These are phyloP conservation scores for Amblyraja radiata DNA, from an alignment of 2,797 vertebrate species.

Conservation along the genomic window DNA sequence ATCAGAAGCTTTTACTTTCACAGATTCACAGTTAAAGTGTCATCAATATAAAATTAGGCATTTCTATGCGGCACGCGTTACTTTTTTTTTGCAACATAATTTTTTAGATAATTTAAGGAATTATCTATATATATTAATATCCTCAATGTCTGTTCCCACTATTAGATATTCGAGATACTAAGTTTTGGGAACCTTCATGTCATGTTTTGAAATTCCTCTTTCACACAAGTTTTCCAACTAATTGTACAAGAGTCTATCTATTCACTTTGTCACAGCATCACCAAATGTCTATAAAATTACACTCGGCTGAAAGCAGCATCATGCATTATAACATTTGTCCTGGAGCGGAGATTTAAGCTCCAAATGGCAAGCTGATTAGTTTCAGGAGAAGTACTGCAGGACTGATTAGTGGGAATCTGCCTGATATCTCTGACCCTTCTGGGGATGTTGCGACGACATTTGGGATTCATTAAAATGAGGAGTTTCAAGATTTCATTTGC, in stretches of 20 bases:
- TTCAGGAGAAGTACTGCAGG: background rate
- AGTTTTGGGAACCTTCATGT: background rate
- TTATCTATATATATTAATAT: background rate
- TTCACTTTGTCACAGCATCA: background rate
- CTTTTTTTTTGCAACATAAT: background rate
- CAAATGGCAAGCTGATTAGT: background rate
- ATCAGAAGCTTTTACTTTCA: background rate
- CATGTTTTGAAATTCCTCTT: background rate
- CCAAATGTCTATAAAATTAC: background rate
- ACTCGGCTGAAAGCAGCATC: background rate
- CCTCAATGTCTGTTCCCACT: background rate
- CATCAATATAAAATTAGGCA: background rate
- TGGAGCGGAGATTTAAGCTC: background rate
- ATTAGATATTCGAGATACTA: too few species aligned
- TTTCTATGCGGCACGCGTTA: background rate
- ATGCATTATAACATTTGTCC: background rate
- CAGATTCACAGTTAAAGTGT: background rate
- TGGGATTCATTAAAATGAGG: background rate
- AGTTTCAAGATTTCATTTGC: background rate
- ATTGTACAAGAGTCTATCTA: background rate
- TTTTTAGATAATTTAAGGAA: background rate
- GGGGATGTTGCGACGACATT: background rate
- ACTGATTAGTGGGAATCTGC: background rate
- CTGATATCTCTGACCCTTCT: background rate
- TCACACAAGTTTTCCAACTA: background rate